Evolutionary conservation across 2,113 vertebrate species (phyloP), one percentile per base, ranked within the genome.

Genomic region (Hippocampus mohnikei): DNA sequence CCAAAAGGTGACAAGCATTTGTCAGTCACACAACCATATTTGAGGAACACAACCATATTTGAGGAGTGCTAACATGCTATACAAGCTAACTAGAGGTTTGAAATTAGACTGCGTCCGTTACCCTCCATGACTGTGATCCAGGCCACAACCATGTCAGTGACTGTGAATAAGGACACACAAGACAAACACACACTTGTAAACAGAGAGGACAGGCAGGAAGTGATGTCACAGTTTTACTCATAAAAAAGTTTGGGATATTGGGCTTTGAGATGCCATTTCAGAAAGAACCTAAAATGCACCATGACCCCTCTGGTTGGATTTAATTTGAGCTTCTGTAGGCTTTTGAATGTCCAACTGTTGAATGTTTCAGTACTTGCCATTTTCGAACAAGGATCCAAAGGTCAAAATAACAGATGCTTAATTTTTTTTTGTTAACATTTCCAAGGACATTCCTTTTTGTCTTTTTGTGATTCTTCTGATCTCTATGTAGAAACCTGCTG

Each of bases 111-210:
- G 53, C 42, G 53, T 65, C 71, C 72, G 84, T 77, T 91, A 93
- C 88, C 90, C 90, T 92, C 88, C 85, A 91, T 89, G 81, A 90
- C 87, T 56, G 89, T 90, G 77, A 92, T 91, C 91, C 90, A 90
- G 1, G 90, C 87, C 77, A 91, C 80, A 63, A 91, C 87, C 89
- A 91, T 91, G 1, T 81, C 82, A 11, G 89, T 89, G 66, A 90
- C 91, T 91, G 88, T 75, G 78, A 80, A 77, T 72, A 66, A 75
- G 66, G 74, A 77, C 76, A 59, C 77, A 79, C 72, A 65, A 69
- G 82, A 79, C 81, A 80, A 88, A 79, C 77, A 81, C 33, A 78
- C 81, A 86, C 50, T 81, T 11, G 70, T 80, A 86, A 74, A 73
- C 80, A 65, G 79, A 85, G 82, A 87, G 84, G 40, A 63, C 37